A percentile compares a stretch with the other conserved stretches of the same genome.
Evolutionary conservation across 1,140 invertebrate species (phyloP).

Genomic region (Parasteatoda tepidariorum): DNA sequence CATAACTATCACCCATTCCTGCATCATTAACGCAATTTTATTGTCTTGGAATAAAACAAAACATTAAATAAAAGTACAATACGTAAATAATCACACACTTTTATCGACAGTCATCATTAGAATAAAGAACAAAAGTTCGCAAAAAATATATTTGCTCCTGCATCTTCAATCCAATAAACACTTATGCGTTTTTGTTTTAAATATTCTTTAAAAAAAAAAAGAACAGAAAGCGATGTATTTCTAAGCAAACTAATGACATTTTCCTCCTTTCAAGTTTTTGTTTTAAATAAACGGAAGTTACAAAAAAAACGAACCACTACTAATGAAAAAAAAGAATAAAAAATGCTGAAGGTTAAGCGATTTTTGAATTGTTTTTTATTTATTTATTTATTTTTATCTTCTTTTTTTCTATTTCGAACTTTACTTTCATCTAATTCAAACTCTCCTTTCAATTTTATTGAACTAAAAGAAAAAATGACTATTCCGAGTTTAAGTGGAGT

Average conservation of each 20-base stretch:
- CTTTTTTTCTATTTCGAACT: background rate
- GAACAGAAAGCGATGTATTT: constrained; percentile 35
- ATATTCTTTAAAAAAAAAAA: too few species aligned
- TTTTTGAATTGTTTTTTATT: constrained; percentile 44
- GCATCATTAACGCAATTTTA: background rate
- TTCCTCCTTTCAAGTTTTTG: constrained; percentile 33
- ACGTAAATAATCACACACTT: constrained; percentile 22
- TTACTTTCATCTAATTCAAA: constrained; percentile 15
- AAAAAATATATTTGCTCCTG: background rate
- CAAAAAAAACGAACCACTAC: constrained; percentile 11
- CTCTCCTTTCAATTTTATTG: constrained; percentile 11
- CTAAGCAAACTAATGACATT: constrained; percentile 44
- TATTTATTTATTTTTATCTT: background rate
- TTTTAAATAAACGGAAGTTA: constrained; percentile 52
- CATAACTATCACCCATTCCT: too few species aligned
- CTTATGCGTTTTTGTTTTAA: constrained; percentile 28
- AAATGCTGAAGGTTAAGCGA: constrained; percentile 41
- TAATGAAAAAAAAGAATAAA: constrained; percentile 42
- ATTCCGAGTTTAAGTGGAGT: constrained; percentile 13
- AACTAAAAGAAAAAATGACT: background rate
- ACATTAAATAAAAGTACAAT: background rate
- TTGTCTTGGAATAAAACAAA: background rate
- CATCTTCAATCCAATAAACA: constrained; percentile 46
- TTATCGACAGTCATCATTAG: constrained; percentile 34
- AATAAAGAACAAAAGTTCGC: constrained; percentile 6